Base-by-base conservation (phyloP, 1,140 invertebrate genomes). In the Maniola jurtina region DNA sequence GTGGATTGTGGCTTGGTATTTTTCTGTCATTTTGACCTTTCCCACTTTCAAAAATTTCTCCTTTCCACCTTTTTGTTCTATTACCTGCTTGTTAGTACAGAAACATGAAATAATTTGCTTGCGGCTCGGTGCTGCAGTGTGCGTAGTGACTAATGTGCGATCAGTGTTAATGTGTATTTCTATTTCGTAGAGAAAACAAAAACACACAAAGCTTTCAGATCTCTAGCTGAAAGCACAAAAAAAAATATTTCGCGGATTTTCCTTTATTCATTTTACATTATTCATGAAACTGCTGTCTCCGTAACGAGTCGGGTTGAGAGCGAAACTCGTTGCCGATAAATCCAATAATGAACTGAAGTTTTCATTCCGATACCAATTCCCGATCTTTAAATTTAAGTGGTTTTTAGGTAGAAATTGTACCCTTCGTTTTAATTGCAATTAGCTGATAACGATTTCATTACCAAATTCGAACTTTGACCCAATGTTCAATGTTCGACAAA, bases 221-320 rank as follows among this genome's bases (percentile, higher is more conserved):
- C 15, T 45, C 42, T 11, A 13, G 13, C 42, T 9, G 16, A 78
- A 84, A 86, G 85, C 83, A 84, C 80, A 76, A 75, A 84, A 80
- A 80, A 84, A 75, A 79, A 81, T 83, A 84, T 83, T 82, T 85
- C 73, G 75, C 70, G 76, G 67, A 65, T 64, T 77, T 70, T 76
- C 77, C 81, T 86, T 86, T 83, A 88, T 83, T 81, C 83, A 70
- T 72, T 73, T 15, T 84, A 84, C 80, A 86, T 88, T 82, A 88
- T 86, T 88, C 83, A 88, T 88, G 85, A 84, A 76, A 63, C 63
- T 70, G 64, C 70, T 84, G 77, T 87, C 81, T 84, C 76, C 65
- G 76, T 85, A 88, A 85, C 83, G 81, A 88, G 78, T 81, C 75
- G 77, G 79, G 34, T 76, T 75, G 77, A 79, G 76, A 81, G 71